Evolutionary conservation across 2,888 invertebrate species (phyloP).

Genomic region (Eledona agricola): DNA sequence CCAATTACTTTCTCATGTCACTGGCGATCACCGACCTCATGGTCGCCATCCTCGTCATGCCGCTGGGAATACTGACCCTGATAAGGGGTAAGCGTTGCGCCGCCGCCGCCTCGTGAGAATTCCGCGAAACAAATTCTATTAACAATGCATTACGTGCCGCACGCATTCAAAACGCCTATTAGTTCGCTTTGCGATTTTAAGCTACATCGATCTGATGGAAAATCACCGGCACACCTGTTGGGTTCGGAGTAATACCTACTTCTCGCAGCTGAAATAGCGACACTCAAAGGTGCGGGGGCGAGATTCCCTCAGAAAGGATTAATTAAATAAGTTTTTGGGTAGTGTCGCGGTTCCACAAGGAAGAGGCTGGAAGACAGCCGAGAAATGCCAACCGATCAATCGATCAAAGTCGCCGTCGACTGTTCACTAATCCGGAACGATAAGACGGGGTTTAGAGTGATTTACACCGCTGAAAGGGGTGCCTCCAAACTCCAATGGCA

Average conservation of each 20-base stretch:
- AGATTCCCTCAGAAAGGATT: no score
- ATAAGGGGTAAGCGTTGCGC: slow-evolving; percentile 81
- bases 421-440: slow-evolving; percentile 21
- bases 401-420: slow-evolving; percentile 22
- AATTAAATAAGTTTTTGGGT: slow-evolving; percentile 18
- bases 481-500: not conserved
- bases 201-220: not conserved
- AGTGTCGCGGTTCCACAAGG: not conserved
- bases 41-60: slow-evolving; percentile 96
- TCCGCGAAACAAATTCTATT: no score
- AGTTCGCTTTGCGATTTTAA: slow-evolving; percentile 2
- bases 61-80: slow-evolving; percentile 84
- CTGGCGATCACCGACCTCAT: slow-evolving; percentile 94
- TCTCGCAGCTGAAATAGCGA: slow-evolving; percentile 3
- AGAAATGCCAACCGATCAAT: slow-evolving; percentile 9
- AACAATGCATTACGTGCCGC: not conserved
- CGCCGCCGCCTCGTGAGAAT: no score
- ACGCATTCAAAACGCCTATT: slow-evolving; percentile 4
- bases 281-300: not conserved
- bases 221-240: slow-evolving; percentile 22
- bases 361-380: not conserved
- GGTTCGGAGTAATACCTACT: slow-evolving; percentile 3
- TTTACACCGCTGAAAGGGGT: slow-evolving; percentile 1
- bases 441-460: slow-evolving; percentile 11
- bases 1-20: slow-evolving; percentile 96